phyloP scores from a whole-genome alignment of 2,797 vertebrate species.

The Anguilla obscura region DNA sequence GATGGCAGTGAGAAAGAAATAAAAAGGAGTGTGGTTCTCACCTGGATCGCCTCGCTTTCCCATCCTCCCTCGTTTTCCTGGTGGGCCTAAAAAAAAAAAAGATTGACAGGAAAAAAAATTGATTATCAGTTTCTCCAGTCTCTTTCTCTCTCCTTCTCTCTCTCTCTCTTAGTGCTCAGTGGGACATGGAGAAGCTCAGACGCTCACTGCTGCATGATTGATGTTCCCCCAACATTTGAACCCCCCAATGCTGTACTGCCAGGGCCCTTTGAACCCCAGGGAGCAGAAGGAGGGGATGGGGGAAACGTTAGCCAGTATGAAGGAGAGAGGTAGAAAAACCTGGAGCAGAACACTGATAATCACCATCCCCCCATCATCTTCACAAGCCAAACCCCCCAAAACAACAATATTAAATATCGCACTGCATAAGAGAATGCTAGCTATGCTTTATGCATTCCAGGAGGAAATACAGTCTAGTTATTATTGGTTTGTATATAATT shows the following conservation, averaged over 20 bases:
- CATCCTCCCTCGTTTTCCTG: conserved; percentile 68
- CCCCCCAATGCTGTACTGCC: too few relatives aligned
- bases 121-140: not conserved
- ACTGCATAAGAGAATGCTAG: not conserved
- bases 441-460: not conserved
- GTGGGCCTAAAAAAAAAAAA: conserved; percentile 64
- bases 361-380: not conserved
- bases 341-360: not conserved
- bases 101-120: conserved; percentile 34
- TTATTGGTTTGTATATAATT: not conserved
- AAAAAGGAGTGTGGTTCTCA: conserved; percentile 62
- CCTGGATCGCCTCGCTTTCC: conserved; percentile 83
- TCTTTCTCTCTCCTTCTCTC: not conserved
- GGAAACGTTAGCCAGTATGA: not conserved
- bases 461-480: not conserved
- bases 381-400: not conserved
- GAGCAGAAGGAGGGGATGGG: too few relatives aligned
- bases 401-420: not conserved
- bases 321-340: not conserved
- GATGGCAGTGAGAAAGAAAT: conserved; percentile 27
- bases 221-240: not conserved
- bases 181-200: not conserved
- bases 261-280: too few relatives aligned
- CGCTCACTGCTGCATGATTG: not conserved
- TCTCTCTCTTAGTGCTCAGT: not conserved